phyloP scores from a whole-genome alignment of 2,113 vertebrate species.

The Alaudala cheleensis region DNA sequence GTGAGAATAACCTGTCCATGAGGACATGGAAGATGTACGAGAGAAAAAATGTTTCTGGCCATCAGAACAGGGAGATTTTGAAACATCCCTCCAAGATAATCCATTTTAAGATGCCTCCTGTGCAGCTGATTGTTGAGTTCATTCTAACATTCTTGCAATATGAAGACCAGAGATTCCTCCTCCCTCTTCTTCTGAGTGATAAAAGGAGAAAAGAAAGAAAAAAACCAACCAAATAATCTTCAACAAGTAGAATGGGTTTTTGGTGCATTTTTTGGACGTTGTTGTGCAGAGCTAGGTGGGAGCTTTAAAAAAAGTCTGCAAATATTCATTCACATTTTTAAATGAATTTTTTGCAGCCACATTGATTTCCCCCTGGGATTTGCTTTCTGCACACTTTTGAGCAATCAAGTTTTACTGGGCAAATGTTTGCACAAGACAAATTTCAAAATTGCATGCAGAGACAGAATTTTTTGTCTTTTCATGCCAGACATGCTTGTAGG shows the following conservation, averaged over 20 bases:
- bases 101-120: background rate
- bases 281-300: background rate
- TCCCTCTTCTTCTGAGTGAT: background rate
- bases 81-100: background rate
- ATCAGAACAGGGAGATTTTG: background rate
- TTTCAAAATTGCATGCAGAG: slow-evolving; percentile 66
- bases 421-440: slow-evolving; percentile 69
- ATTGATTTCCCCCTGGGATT: slow-evolving; percentile 47
- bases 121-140: background rate
- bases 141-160: background rate
- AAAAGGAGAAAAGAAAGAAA: background rate
- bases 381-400: slow-evolving; percentile 66
- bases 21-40: background rate
- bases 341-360: slow-evolving; percentile 59
- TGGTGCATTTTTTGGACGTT: background rate
- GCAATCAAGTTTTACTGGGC: slow-evolving; percentile 65
- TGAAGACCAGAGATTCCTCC: background rate
- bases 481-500: slow-evolving; percentile 61
- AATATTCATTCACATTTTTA: slow-evolving; percentile 61
- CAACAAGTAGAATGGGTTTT: background rate
- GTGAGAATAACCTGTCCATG: background rate
- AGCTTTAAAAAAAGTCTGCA: slow-evolving; percentile 5
- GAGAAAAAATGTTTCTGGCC: background rate
- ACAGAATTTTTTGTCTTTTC: slow-evolving; percentile 55
- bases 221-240: background rate